Conservation (phyloP, 2,888 invertebrate genomes). For the Melieria picta region DNA sequence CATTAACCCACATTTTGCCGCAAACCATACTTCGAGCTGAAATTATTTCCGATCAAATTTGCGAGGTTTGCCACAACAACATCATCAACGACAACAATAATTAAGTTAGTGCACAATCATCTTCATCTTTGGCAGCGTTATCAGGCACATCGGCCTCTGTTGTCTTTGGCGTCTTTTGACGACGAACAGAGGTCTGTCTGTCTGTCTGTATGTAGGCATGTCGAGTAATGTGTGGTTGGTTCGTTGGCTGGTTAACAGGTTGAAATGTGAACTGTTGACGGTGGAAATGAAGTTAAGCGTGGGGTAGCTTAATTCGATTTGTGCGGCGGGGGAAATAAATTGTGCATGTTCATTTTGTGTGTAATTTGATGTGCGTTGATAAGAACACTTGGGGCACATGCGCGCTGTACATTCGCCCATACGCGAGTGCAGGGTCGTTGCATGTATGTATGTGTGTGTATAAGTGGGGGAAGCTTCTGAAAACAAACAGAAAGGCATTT, state of each 20-base stretch:
- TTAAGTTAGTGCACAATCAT: too few relatives aligned
- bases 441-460: not conserved
- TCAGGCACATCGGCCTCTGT: too few relatives aligned
- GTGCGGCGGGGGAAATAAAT: not conserved
- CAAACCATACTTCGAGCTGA: too few relatives aligned
- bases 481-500: not conserved
- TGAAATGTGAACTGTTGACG: too few relatives aligned
- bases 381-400: not conserved
- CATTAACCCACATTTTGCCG: too few relatives aligned
- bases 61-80: too few relatives aligned
- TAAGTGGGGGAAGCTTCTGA: not conserved
- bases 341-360: conserved; percentile 11
- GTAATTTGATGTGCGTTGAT: conserved; percentile 15
- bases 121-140: too few relatives aligned
- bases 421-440: not conserved
- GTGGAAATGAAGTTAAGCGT: not conserved
- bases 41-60: too few relatives aligned
- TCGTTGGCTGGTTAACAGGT: not conserved
- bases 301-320: conserved; percentile 3
- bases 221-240: not conserved
- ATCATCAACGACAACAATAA: too few relatives aligned
- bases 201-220: not conserved
- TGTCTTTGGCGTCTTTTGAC: too few relatives aligned
- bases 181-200: not conserved
- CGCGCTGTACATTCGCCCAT: not conserved